Percentiles rank a stretch among this genome's conserved stretches.
phyloP scores from a whole-genome alignment of 2,113 vertebrate species.

The Malaclemys terrapin region DNA sequence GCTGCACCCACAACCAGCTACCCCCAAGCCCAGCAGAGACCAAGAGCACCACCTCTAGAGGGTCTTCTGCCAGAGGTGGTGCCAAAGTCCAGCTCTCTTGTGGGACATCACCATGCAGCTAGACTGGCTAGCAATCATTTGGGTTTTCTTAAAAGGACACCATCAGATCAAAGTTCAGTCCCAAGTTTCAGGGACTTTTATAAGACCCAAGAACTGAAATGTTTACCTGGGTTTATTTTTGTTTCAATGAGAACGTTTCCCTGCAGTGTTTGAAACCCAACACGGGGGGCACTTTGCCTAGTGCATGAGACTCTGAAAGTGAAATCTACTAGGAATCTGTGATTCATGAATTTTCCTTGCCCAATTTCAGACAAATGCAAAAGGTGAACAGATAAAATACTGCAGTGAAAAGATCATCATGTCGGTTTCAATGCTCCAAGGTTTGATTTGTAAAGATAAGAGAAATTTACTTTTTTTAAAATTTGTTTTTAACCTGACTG shows the following conservation, averaged over 20 bases:
- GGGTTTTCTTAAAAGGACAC: neutral
- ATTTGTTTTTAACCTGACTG: neutral
- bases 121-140: neutral
- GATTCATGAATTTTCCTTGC: neutral
- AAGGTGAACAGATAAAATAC: neutral
- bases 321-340: neutral
- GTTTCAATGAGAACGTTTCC: rapidly evolving
- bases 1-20: neutral
- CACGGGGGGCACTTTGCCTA: neutral
- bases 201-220: neutral
- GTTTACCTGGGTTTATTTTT: rapidly evolving
- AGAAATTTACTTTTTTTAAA: neutral
- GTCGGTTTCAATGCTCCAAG: neutral
- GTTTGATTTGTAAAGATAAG: rapidly evolving
- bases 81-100: neutral
- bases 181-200: neutral
- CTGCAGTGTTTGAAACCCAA: neutral
- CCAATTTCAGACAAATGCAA: neutral
- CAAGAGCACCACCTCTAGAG: neutral
- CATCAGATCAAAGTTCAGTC: neutral
- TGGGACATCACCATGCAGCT: neutral
- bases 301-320: neutral
- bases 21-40: neutral
- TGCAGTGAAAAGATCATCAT: neutral
- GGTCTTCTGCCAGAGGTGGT: neutral